Evolutionary conservation across 2,797 vertebrate genomes (phyloP), one percentile per base, ranked within the genome.

Genomic region (Ctenosaura bakeri): DNA sequence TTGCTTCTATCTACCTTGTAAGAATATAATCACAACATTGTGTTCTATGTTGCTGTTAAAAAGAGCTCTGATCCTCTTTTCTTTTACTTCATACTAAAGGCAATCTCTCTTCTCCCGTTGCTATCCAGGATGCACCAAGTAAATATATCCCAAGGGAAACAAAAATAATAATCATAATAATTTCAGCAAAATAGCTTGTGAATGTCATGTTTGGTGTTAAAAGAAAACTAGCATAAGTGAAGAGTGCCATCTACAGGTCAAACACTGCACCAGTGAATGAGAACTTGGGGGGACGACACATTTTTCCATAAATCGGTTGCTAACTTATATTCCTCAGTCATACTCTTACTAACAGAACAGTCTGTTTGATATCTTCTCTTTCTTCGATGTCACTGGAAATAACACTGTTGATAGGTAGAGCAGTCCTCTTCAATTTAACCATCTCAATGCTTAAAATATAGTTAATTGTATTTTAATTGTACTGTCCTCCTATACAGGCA

Each of bases 231-330:
- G 69, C 95, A 24, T 84, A 90, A 95, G 96, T 91, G 42, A 95
- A 95, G 92, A 97, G 96, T 97, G 97, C 97, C 97, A 97, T 95
- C 97, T 97, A 91, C 92, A 88, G 97, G 93, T 87, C 9, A 0
- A 0, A 35, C 24, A 10, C 74, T 66, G 50, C 0, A 88, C 77
- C 42, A 62, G 35, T 7, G 32, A 14, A 0, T 59, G 35, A 42
- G 4, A 66, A 3, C 46, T 26, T 0, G 26, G 16, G 69, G 8
- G 73, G 0, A 1, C 6, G 0, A 0, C 26, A 0, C 0, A 20
- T 2, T 62, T 22, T 35, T 29, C n/a, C 71, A 13, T 85, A 54
- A 14, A 10, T n/a, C 5, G 42, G 64, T 24, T 4, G 62, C 20
- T 88, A 24, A 32, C 66, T 69, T 69, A 50, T 52, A 50, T 1